These are phyloP conservation scores for Pelobates fuscus DNA, from an alignment of 2,113 vertebrate species.

Conservation along the genomic window DNA sequence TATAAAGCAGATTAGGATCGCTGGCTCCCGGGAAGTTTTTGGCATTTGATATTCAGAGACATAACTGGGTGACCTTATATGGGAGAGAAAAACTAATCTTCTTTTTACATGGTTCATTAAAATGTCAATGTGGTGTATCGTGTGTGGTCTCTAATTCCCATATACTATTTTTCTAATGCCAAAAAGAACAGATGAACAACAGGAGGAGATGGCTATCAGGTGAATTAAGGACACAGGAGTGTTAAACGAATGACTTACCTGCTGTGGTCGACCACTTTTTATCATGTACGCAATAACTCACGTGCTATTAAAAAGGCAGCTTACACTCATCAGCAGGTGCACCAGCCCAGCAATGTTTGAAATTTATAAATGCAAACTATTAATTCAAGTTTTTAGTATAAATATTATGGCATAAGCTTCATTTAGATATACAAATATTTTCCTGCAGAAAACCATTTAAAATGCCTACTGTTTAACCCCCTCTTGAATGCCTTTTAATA, in stretches of 20 bases:
- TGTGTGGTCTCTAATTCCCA: slow-evolving; percentile 13
- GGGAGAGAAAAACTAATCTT: slow-evolving; percentile 33
- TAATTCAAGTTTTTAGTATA: no score
- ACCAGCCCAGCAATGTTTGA: no score
- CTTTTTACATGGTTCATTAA: slow-evolving; percentile 53
- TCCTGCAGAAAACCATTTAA: no score
- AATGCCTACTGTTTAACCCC: no score
- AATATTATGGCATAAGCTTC: no score
- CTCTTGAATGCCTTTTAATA: no score
- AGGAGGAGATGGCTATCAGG: slow-evolving; percentile 23
- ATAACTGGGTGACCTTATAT: slow-evolving; percentile 7
- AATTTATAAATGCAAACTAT: no score
- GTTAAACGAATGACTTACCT: slow-evolving; percentile 3
- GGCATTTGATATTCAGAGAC: slow-evolving; percentile 40
- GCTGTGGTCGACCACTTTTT: slow-evolving; percentile 32
- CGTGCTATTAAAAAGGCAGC: slow-evolving; percentile 50
- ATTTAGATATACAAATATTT: no score
- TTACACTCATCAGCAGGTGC: not conserved
- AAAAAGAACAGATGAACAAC: slow-evolving; percentile 39
- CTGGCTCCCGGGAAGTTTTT: not conserved
- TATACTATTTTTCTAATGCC: slow-evolving; percentile 22
- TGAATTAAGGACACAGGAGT: slow-evolving; percentile 13
- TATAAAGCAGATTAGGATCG: not conserved
- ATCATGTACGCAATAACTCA: slow-evolving; percentile 31
- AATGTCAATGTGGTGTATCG: slow-evolving; percentile 36